These are phyloP conservation scores for Moxostoma hubbsi DNA, from an alignment of 2,797 vertebrate genomes.

Conservation along the genomic window DNA sequence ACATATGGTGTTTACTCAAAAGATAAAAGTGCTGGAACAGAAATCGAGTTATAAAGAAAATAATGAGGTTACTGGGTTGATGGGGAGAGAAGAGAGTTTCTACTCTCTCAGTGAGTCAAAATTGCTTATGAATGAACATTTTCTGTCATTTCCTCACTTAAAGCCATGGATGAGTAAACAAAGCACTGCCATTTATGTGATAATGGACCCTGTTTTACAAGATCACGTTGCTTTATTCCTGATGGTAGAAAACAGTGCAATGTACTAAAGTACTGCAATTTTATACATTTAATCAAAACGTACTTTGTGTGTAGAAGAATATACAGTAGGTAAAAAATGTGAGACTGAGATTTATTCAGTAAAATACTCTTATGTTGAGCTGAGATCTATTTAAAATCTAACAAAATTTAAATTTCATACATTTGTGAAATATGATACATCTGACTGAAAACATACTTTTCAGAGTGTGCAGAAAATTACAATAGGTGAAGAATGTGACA, in stretches of 20 bases:
- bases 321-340: too few species aligned
- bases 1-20: background rate
- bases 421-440: too few species aligned
- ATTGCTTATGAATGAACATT: conserved; percentile 24
- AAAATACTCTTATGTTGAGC: too few species aligned
- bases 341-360: too few species aligned
- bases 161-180: background rate
- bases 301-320: too few species aligned
- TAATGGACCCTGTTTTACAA: background rate
- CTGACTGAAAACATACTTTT: too few species aligned
- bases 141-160: conserved; percentile 26
- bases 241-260: background rate
- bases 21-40: conserved; percentile 6
- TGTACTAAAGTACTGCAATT: background rate
- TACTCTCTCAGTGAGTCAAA: background rate
- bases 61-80: conserved; percentile 22
- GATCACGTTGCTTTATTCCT: background rate
- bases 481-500: too few species aligned
- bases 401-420: too few species aligned
- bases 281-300: too few species aligned
- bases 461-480: too few species aligned
- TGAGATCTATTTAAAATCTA: too few species aligned
- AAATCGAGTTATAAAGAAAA: conserved; percentile 1
- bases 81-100: background rate
- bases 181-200: background rate